These are phyloP conservation scores for Rotaria sp. DNA, from an alignment of 2,888 invertebrate species.

Conservation along the genomic window DNA sequence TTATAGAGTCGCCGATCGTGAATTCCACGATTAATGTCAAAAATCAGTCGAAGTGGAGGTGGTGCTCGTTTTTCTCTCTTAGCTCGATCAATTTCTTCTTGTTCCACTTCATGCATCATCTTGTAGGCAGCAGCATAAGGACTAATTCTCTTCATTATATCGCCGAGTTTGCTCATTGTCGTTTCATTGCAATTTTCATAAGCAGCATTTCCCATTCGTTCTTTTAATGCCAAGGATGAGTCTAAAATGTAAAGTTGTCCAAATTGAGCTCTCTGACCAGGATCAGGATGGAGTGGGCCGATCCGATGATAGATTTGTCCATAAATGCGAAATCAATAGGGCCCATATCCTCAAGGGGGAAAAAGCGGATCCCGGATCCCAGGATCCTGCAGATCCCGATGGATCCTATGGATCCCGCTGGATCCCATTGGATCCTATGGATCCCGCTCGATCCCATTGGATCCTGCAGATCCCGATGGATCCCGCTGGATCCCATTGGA, in stretches of 20 bases:
- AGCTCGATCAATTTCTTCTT: conserved; percentile 1
- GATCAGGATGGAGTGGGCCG: conserved; percentile 40
- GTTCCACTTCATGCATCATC: neutral
- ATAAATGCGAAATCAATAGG: conserved; percentile 42
- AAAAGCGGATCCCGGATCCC: too few species aligned
- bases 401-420: too few species aligned
- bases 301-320: conserved; percentile 44
- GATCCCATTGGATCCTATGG: too few species aligned
- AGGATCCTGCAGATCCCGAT: too few species aligned
- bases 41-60: conserved; percentile 9
- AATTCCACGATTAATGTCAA: neutral
- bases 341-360: conserved; percentile 39
- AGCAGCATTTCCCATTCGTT: conserved; percentile 36
- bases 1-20: neutral
- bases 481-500: too few species aligned
- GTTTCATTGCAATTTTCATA: conserved; percentile 34
- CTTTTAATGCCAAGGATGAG: conserved; percentile 37
- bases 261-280: conserved; percentile 37
- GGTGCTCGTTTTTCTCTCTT: conserved; percentile 22
- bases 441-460: too few species aligned
- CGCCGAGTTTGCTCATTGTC: conserved; percentile 38
- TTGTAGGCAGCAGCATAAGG: conserved; percentile 28
- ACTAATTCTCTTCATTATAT: conserved; percentile 39
- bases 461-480: too few species aligned
- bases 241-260: conserved; percentile 43